Percentiles rank a stretch among this genome's conserved stretches.
phyloP scores from a whole-genome alignment of 2,888 invertebrate genomes.

The Drosophila meridiana region DNA sequence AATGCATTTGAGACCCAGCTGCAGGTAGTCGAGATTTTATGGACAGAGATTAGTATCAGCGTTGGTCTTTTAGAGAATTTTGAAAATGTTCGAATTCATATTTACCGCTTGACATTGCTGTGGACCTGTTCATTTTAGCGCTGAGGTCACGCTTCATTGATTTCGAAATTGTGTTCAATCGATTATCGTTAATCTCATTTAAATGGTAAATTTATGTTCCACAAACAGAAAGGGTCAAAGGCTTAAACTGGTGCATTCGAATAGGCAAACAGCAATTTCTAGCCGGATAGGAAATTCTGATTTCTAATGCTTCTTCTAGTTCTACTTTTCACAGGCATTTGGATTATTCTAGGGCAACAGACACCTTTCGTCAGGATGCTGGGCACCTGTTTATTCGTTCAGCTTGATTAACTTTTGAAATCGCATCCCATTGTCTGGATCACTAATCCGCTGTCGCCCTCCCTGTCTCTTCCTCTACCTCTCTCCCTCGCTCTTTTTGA shows the following conservation, averaged over 20 bases:
- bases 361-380: constrained; percentile 30
- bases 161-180: constrained; percentile 6
- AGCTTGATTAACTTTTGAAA: constrained; percentile 63
- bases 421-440: constrained; percentile 37
- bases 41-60: background rate
- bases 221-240: constrained; percentile 1
- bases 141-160: constrained; percentile 43
- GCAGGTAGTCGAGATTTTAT: constrained; percentile 1
- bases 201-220: background rate
- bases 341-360: background rate
- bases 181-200: background rate
- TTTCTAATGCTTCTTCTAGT: background rate
- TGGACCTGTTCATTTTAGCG: constrained; percentile 17
- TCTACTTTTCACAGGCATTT: background rate
- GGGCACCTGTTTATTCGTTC: constrained; percentile 53
- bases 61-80: background rate
- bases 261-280: constrained; percentile 46
- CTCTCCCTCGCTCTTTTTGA: background rate
- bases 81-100: background rate
- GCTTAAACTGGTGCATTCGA: constrained; percentile 55
- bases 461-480: background rate
- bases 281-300: background rate
- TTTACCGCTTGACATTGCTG: constrained; percentile 15
- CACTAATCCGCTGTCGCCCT: constrained; percentile 9
- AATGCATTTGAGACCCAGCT: background rate